phyloP scores from a whole-genome alignment of 2,797 vertebrate genomes.

The Acipenser transmontanus region DNA sequence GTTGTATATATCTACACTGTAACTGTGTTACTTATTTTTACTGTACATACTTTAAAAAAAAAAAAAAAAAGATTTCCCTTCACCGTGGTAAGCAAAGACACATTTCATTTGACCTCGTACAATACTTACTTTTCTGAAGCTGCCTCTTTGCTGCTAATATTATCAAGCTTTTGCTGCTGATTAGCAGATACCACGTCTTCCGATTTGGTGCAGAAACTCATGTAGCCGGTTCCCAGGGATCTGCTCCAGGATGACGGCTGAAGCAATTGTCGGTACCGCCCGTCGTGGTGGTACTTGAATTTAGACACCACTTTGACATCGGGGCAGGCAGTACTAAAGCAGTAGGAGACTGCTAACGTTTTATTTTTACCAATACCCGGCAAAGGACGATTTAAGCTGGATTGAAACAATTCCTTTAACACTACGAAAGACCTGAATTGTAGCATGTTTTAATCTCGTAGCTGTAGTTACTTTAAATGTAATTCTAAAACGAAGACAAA shows the following conservation, averaged over 20 bases:
- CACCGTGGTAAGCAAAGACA: no score
- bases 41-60: no score
- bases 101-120: no score
- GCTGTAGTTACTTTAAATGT: no score
- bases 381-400: constrained; percentile 50
- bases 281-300: constrained; percentile 34
- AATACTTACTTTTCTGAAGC: constrained; percentile 11
- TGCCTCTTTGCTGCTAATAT: constrained; percentile 32
- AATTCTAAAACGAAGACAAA: no score
- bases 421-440: constrained; percentile 65
- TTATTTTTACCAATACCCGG: constrained; percentile 30
- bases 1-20: no score
- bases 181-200: constrained; percentile 34
- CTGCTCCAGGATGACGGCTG: constrained; percentile 31
- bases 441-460: constrained; percentile 27
- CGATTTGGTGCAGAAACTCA: constrained; percentile 44
- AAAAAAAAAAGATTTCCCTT: no score
- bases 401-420: constrained; percentile 68
- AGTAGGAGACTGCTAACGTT: constrained; percentile 32
- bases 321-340: constrained; percentile 32
- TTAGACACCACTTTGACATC: constrained; percentile 24
- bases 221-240: constrained; percentile 17
- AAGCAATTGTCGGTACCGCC: constrained; percentile 19
- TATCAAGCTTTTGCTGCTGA: constrained; percentile 39
- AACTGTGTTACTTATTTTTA: no score